A percentile compares a stretch with the other conserved stretches of the same genome.
phyloP scores from a whole-genome alignment of 2,888 invertebrate species.

The Parthenolecanium corni region DNA sequence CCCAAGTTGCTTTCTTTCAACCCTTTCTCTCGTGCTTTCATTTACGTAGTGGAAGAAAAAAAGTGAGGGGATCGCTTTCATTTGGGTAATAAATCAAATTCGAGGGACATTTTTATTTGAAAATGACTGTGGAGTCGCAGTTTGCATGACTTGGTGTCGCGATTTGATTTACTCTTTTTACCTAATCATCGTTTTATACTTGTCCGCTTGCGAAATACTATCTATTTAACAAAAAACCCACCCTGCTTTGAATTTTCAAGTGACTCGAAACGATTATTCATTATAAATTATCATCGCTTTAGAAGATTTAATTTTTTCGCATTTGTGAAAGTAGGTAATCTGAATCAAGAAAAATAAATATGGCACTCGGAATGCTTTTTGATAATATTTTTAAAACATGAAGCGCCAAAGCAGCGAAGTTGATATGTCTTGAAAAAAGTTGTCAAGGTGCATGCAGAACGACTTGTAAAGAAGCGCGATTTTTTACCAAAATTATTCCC shows the following conservation, averaged over 20 bases:
- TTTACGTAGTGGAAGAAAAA: neutral
- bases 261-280: too few species aligned
- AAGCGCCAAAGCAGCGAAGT: too few species aligned
- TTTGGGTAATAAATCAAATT: slow-evolving; percentile 16
- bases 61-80: neutral
- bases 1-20: neutral
- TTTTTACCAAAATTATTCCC: too few species aligned
- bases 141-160: neutral
- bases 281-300: too few species aligned
- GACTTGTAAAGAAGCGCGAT: too few species aligned
- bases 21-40: neutral
- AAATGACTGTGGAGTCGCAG: neutral
- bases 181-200: slow-evolving; percentile 21
- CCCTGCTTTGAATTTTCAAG: neutral
- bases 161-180: slow-evolving; percentile 19
- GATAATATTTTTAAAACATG: too few species aligned
- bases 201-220: slow-evolving; percentile 2
- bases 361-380: too few species aligned
- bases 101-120: slow-evolving; percentile 4
- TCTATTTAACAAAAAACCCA: neutral
- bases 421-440: too few species aligned
- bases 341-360: too few species aligned
- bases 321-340: too few species aligned
- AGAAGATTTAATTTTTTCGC: too few species aligned
- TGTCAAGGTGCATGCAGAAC: too few species aligned